Evolutionary conservation across 2,113 vertebrate genomes (phyloP).

Genomic region (Maylandia zebra): DNA sequence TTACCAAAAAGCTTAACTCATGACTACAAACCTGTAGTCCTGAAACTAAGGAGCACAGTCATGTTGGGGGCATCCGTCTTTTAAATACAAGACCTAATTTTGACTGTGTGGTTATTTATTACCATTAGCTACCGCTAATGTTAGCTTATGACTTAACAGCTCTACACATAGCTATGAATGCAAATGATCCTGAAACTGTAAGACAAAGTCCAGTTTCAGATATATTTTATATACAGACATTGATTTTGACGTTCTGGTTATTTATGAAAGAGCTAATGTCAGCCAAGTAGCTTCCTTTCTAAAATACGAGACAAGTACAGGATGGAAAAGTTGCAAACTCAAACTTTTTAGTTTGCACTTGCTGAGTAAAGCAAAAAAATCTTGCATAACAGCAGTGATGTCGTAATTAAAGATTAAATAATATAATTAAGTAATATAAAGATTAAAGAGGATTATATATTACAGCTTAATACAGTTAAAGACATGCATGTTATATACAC

Average conservation of each 20-base stretch:
- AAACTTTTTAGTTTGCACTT: not conserved
- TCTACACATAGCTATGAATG: not conserved
- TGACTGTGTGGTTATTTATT: not conserved
- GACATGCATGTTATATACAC: not conserved
- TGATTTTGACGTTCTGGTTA: not conserved
- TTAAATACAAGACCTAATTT: not conserved
- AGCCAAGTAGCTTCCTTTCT: not conserved
- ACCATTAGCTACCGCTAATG: not conserved
- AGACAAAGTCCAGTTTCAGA: not conserved
- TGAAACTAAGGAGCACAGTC: not conserved
- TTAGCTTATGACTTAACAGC: not conserved
- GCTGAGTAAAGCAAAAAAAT: not conserved
- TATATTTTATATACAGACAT: not conserved
- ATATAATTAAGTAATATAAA: not conserved
- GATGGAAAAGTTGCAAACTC: not conserved
- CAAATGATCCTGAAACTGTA: not conserved
- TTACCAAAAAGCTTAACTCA: not conserved
- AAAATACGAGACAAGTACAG: not conserved
- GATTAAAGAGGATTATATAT: not conserved
- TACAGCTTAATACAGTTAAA: not conserved
- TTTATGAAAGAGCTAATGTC: not conserved
- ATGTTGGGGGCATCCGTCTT: rapidly evolving
- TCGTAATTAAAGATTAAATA: not conserved
- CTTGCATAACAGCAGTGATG: not conserved
- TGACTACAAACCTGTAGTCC: not conserved